A percentile compares a stretch with the other conserved stretches of the same genome.
phyloP scores from a whole-genome alignment of 2,888 invertebrate genomes.

The Meloe dianella region DNA sequence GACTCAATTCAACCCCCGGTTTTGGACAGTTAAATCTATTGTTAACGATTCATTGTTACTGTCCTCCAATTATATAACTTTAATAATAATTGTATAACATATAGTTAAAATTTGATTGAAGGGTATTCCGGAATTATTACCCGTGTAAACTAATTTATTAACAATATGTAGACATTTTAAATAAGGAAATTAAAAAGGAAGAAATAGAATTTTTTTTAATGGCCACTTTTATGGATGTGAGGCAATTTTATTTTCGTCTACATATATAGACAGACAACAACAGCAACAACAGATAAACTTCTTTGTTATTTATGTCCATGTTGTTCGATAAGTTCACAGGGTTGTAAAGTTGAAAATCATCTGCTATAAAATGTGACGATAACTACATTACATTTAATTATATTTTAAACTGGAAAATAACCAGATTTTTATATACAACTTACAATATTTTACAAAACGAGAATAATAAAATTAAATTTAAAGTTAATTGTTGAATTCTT shows the following conservation, averaged over 20 bases:
- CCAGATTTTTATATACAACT: not conserved
- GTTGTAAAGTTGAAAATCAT: constrained; percentile 29
- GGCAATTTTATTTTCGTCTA: constrained; percentile 12
- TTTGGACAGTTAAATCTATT: constrained; percentile 30
- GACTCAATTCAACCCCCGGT: constrained; percentile 14
- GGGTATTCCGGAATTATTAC: not conserved
- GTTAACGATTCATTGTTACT: constrained; percentile 20
- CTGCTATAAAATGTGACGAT: constrained; percentile 31
- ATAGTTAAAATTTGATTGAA: not conserved
- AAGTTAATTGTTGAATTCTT: too few relatives aligned
- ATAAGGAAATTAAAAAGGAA: constrained; percentile 13
- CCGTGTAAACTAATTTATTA: constrained; percentile 10
- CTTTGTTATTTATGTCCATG: constrained; percentile 21
- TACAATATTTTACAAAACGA: not conserved
- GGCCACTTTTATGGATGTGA: constrained; percentile 15
- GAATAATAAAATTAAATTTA: constrained; percentile 11
- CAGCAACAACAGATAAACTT: constrained; percentile 1
- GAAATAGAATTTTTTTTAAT: constrained; percentile 15
- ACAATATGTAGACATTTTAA: constrained; percentile 20
- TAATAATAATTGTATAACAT: not conserved
- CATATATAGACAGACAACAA: not conserved
- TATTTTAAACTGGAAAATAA: constrained; percentile 3
- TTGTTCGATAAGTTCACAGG: constrained; percentile 28
- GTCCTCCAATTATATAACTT: constrained; percentile 22
- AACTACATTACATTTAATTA: constrained; percentile 37